phyloP scores from a whole-genome alignment of 2,797 vertebrate species.

The Myotis vivesi region DNA sequence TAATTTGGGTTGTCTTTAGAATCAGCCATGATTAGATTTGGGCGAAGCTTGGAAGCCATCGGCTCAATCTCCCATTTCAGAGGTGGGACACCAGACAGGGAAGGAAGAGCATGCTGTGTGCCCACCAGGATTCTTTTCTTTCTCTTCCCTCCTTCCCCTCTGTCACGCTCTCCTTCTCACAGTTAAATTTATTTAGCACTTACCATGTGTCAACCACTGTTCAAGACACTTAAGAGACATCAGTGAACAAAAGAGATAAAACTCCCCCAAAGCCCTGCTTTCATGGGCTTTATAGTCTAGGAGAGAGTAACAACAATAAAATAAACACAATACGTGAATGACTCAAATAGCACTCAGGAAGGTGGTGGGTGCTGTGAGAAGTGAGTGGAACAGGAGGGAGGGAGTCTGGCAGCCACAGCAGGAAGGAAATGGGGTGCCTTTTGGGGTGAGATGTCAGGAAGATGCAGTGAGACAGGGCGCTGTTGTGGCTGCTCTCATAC shows the following conservation, averaged over 20 bases:
- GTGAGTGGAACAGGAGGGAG: background rate
- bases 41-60: background rate
- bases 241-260: background rate
- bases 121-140: background rate
- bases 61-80: background rate
- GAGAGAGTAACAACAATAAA: background rate
- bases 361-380: no score
- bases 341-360: background rate
- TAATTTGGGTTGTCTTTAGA: background rate
- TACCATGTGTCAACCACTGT: background rate
- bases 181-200: background rate
- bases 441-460: background rate
- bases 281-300: background rate
- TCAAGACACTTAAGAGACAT: background rate
- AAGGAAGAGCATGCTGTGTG: background rate
- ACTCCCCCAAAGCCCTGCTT: background rate
- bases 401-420: background rate
- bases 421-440: background rate
- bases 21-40: background rate
- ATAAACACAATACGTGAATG: background rate
- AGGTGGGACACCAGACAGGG: background rate
- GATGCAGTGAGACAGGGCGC: fast-evolving
- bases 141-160: background rate
- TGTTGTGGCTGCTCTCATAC: background rate
- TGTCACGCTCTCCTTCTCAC: background rate